Conservation (phyloP, 2,113 vertebrate genomes). For the Scomber japonicus region DNA sequence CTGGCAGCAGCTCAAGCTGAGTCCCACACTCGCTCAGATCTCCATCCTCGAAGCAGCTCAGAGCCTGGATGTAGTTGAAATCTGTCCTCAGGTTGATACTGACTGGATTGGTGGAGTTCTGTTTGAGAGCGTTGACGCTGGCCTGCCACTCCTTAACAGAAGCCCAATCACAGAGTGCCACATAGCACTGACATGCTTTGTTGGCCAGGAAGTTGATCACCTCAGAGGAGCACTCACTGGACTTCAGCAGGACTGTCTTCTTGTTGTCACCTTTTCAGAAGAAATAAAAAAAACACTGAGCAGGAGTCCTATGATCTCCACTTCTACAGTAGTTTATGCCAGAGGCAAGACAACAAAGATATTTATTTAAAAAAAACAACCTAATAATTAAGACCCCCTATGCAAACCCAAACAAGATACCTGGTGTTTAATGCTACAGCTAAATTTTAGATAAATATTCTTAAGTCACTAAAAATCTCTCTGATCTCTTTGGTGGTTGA, state of each 20-base stretch:
- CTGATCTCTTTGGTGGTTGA: too few species aligned
- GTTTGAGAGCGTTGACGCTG: slow-evolving; percentile 90
- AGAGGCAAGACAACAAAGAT: not conserved
- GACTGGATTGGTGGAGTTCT: slow-evolving; percentile 87
- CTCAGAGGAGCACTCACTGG: slow-evolving; percentile 93
- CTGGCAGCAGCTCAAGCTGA: slow-evolving; percentile 94
- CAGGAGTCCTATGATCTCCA: not conserved
- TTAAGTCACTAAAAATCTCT: too few species aligned
- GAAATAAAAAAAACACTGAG: not conserved
- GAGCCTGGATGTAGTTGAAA: slow-evolving; percentile 96
- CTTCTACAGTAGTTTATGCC: not conserved
- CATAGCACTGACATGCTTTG: slow-evolving; percentile 95
- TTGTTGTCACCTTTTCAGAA: slow-evolving; percentile 87
- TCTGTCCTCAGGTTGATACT: slow-evolving; percentile 92
- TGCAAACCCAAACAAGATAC: not conserved
- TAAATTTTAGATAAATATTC: too few species aligned
- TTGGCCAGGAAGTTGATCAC: slow-evolving; percentile 96
- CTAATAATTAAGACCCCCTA: not conserved
- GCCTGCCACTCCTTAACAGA: slow-evolving; percentile 97
- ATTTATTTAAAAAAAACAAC: too few species aligned
- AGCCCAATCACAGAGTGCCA: slow-evolving; percentile 94
- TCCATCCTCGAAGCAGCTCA: slow-evolving; percentile 94
- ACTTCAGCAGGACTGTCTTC: slow-evolving; percentile 94
- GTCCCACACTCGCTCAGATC: slow-evolving; percentile 91
- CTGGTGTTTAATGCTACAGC: not conserved